phyloP scores from a whole-genome alignment of 2,888 invertebrate genomes.

The Gari tellinella region DNA sequence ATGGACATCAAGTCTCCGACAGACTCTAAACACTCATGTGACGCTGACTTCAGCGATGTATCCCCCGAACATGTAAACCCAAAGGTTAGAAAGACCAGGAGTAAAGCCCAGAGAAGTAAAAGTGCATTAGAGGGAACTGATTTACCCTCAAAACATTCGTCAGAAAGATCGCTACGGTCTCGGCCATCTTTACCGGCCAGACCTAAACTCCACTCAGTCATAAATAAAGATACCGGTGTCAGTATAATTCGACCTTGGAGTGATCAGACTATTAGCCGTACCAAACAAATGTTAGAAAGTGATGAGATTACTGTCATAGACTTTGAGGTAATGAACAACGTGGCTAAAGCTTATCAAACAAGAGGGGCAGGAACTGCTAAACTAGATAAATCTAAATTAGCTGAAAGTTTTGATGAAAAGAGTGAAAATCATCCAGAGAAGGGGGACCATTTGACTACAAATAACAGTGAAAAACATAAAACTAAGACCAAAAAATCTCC shows the following conservation, averaged over 20 bases:
- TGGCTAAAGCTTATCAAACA: constrained; percentile 50
- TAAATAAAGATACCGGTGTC: constrained; percentile 61
- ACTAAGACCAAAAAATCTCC: background rate
- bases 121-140: constrained; percentile 74
- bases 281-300: constrained; percentile 61
- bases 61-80: constrained; percentile 68
- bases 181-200: constrained; percentile 55
- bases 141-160: constrained; percentile 53
- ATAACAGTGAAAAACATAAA: background rate
- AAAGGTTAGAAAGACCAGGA: constrained; percentile 59
- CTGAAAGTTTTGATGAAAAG: constrained; percentile 19
- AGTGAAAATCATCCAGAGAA: constrained; percentile 11
- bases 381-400: constrained; percentile 25
- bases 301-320: constrained; percentile 62
- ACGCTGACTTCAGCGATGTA: constrained; percentile 73
- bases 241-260: constrained; percentile 62
- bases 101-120: constrained; percentile 75
- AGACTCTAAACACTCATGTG: constrained; percentile 60
- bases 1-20: constrained; percentile 51
- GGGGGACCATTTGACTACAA: constrained; percentile 8
- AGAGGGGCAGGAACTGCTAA: constrained; percentile 30
- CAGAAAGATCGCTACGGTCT: constrained; percentile 40
- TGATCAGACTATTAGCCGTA: constrained; percentile 60
- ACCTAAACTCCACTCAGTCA: constrained; percentile 57
- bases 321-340: constrained; percentile 62